These are phyloP conservation scores for Drosophila watanabei DNA, from an alignment of 1,140 invertebrate genomes.

Conservation along the genomic window DNA sequence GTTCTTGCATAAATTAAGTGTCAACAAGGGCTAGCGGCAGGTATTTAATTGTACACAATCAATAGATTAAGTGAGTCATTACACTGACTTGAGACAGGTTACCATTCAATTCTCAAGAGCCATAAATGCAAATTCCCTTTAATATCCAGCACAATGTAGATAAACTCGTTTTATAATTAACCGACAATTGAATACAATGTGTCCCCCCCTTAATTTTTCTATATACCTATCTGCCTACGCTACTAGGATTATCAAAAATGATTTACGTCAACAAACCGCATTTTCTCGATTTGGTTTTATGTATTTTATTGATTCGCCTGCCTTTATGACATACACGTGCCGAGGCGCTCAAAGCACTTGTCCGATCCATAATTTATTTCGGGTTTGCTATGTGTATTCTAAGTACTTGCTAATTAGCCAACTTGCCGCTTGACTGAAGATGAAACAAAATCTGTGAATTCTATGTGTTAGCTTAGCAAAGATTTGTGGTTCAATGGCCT, in stretches of 20 bases:
- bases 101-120: background rate
- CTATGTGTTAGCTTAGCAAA: constrained; percentile 22
- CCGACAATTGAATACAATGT: background rate
- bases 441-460: constrained; percentile 51
- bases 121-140: constrained; percentile 5
- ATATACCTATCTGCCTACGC: constrained; percentile 12
- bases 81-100: background rate
- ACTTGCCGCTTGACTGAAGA: constrained; percentile 40
- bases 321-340: constrained; percentile 76
- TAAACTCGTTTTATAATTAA: constrained; percentile 15
- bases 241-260: constrained; percentile 42
- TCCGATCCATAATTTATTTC: constrained; percentile 48
- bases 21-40: background rate
- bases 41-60: background rate
- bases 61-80: background rate
- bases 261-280: constrained; percentile 72
- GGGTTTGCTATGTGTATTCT: constrained; percentile 38
- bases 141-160: background rate
- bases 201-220: background rate
- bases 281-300: constrained; percentile 67
- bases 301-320: constrained; percentile 74
- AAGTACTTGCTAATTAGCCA: constrained; percentile 42
- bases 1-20: constrained; percentile 8
- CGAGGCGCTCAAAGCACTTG: constrained; percentile 58
- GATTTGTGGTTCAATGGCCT: constrained; percentile 55